Evolutionary conservation across 2,888 invertebrate species (phyloP).

Genomic region (Trissoscelio sp.): DNA sequence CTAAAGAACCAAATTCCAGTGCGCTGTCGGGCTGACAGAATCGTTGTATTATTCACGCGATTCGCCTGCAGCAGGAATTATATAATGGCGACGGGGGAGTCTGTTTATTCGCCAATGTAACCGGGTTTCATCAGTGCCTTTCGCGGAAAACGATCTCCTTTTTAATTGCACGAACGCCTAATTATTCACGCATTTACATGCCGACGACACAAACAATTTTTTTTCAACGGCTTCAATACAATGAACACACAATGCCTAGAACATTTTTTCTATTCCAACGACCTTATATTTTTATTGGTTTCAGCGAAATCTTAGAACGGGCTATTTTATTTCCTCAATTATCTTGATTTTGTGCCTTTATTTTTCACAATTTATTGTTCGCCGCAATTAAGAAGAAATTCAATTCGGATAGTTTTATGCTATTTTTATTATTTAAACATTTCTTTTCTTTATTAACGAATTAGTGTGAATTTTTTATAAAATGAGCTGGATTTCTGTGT

Average conservation of each 20-base stretch:
- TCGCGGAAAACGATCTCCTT: conserved; percentile 22
- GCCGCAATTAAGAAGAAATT: no score
- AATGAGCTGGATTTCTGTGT: no score
- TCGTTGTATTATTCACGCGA: conserved; percentile 61
- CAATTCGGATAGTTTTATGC: no score
- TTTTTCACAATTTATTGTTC: no score
- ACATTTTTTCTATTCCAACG: not conserved
- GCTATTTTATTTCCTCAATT: no score
- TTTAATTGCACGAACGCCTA: conserved; percentile 49
- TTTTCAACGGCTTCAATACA: not conserved
- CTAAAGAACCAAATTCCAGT: conserved; percentile 53
- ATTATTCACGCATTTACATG: conserved; percentile 43
- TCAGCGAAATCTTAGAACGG: no score
- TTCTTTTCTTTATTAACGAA: no score
- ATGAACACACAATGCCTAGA: not conserved
- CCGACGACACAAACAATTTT: not conserved
- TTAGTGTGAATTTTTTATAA: no score
- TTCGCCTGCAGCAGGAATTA: conserved; percentile 45
- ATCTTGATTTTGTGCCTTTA: no score
- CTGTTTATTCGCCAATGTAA: conserved; percentile 49
- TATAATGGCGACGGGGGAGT: conserved; percentile 43
- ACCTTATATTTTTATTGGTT: not conserved
- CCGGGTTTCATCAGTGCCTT: conserved; percentile 43
- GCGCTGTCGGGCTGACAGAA: conserved; percentile 47
- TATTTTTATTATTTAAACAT: no score